Evolutionary conservation across 2,797 vertebrate genomes (phyloP), one percentile per base, ranked within the genome.

Genomic region (Kryptolebias ocellatus): DNA sequence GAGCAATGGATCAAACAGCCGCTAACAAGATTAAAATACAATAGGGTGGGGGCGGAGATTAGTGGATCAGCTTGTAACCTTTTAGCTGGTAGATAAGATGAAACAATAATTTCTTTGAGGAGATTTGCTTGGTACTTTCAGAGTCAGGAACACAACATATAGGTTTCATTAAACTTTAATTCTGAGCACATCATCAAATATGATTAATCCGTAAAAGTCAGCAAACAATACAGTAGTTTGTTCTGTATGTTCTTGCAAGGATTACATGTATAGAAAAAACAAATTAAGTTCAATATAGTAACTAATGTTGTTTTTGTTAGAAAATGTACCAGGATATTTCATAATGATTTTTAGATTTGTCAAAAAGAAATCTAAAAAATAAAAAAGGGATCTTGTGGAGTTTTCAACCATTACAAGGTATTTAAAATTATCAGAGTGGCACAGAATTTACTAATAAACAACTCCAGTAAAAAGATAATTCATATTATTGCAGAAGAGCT

Each of bases 1-100:
- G 72, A 78, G 59, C 56, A 56, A 75, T 67, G 72, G 74, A 73
- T 85, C 71, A 78, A 71, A 67, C 67, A 29, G n/a, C 44, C 15
- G 47, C 53, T 70, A 63, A 79, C 74, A 62, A 58, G 60, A 72
- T 78, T 76, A 61, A 64, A 58, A 56, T 66, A 74, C 69, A 78
- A 78, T 44, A 12, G 16, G 20, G n/a, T 4, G 14, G 11, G 29
- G 57, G 34, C 20, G 46, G 24, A 66, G 39, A 72, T 80, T 34
- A 67, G 69, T 56, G 49, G 64, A 76, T 75, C 50, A 68, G 42
- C 53, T 67, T 58, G 37, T 31, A 72, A 62, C 44, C 52, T 60
- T n/a, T 56, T 47, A 54, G 24, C 63, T 47, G 49, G 28, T 62
- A 53, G 34, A 77, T 72, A 44, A 62, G 57, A 79, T 71, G 16